Conservation (phyloP, 2,113 vertebrate species). For the Pachypanchax playfairii region DNA sequence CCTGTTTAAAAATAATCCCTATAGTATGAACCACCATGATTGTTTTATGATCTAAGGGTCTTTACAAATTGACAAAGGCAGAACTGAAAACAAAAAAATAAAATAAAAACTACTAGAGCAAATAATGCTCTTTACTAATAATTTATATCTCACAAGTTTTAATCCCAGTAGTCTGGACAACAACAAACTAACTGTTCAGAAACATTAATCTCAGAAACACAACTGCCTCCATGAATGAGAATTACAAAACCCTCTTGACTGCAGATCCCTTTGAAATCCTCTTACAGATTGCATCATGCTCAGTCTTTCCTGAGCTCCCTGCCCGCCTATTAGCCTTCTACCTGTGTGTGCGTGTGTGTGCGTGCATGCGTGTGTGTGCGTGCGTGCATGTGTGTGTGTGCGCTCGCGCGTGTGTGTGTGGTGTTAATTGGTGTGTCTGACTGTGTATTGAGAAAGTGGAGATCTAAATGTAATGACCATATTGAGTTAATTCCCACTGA, state of each 20-base stretch:
- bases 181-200: too few species aligned
- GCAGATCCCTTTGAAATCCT: slow-evolving; percentile 37
- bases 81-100: too few species aligned
- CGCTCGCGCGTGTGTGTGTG: slow-evolving; percentile 14
- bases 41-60: too few species aligned
- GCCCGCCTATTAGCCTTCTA: slow-evolving; percentile 38
- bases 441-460: slow-evolving; percentile 36
- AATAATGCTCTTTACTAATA: too few species aligned
- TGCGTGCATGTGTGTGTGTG: slow-evolving; percentile 13
- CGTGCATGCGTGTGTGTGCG: slow-evolving; percentile 12
- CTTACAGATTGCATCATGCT: slow-evolving; percentile 20
- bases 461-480: slow-evolving; percentile 41
- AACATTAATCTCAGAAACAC: too few species aligned
- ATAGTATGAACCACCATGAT: too few species aligned
- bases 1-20: too few species aligned
- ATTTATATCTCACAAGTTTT: too few species aligned
- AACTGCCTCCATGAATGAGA: slow-evolving; percentile 20
- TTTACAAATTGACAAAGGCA: too few species aligned
- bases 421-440: too few species aligned
- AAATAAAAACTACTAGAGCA: too few species aligned
- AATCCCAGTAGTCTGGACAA: too few species aligned
- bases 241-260: slow-evolving; percentile 20
- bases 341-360: slow-evolving; percentile 30
- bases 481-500: slow-evolving; percentile 48
- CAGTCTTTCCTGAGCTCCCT: slow-evolving; percentile 27